Evolutionary conservation across 2,888 invertebrate species (phyloP).

Genomic region (Epicampocera succincta): DNA sequence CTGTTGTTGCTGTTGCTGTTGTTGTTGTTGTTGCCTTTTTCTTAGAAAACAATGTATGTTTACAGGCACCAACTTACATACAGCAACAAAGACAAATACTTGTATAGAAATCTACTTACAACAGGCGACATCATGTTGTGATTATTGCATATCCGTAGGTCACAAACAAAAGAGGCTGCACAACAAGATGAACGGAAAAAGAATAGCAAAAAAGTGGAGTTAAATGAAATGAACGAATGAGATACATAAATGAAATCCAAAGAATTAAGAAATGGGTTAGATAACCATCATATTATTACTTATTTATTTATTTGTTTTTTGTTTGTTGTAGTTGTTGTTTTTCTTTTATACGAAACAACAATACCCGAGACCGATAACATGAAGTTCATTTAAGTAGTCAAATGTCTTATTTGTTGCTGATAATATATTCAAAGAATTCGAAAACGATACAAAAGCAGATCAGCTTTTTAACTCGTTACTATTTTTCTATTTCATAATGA

Average conservation of each 20-base stretch:
- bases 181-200: constrained; percentile 38
- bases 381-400: constrained; percentile 46
- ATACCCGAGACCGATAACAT: constrained; percentile 39
- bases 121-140: constrained; percentile 64
- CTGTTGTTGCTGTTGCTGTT: too few relatives aligned
- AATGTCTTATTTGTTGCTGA: constrained; percentile 15
- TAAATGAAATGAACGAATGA: not conserved
- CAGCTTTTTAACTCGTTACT: not conserved
- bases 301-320: constrained; percentile 45
- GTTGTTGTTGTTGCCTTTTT: constrained; percentile 23
- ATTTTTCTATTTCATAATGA: too few relatives aligned
- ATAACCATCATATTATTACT: constrained; percentile 65
- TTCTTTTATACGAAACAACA: constrained; percentile 22
- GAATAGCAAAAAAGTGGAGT: constrained; percentile 12
- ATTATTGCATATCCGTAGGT: constrained; percentile 68
- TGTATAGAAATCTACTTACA: constrained; percentile 47
- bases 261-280: constrained; percentile 67
- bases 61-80: constrained; percentile 8
- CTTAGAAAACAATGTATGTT: constrained; percentile 55
- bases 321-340: constrained; percentile 3
- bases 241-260: constrained; percentile 36
- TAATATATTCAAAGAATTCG: not conserved
- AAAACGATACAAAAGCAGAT: not conserved
- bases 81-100: not conserved
- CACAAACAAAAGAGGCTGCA: constrained; percentile 63